Base-by-base conservation (phyloP, 2,113 vertebrate genomes). In the Anthoscopus minutus region DNA sequence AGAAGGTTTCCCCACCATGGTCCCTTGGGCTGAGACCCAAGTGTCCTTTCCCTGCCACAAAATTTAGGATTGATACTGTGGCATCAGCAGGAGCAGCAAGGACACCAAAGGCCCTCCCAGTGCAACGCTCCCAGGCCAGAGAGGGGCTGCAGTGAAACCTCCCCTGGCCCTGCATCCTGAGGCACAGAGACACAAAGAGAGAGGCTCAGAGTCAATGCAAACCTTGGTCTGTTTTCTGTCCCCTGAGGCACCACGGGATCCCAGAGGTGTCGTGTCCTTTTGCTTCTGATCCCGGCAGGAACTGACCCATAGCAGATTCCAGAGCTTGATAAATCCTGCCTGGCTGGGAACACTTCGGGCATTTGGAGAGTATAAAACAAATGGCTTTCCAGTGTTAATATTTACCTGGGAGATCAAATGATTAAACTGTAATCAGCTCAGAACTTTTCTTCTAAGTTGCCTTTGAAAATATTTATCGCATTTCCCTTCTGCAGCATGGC, bases 331-430 rank as follows among this genome's bases (percentile, higher is more conserved):
- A 85, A 87, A 76, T 53, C 94, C 74, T 67, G 40, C 58, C 58
- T 47, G 58, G 6, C 4, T 78, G 81, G 82, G 92, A 87, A 58
- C 27, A 6, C 47, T 18, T n/a, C 66, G 64, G 74, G 65, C 47
- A 28, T 80, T 80, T 60, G 64, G 71, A 69, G 60, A 53, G 44
- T 70, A 83, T 21, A 40, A 61, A 96, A 37, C 30, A 17, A 95
- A 87, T 22, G 23, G 8, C 25, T 73, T 89, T 48, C 54, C 73
- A 72, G n/a, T 44, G 72, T 78, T 91, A 81, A 73, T 81, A 74
- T 87, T 87, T 94, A 89, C 69, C 78, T 37, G 56, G 60, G n/a
- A 89, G 56, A 89, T 88, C 73, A 84, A 73, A 85, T 38, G 71
- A 93, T 83, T 78, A 81, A 87, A 48, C n/a, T 4, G 0, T 19